Percentiles rank a stretch among this genome's conserved stretches.
Evolutionary conservation across 2,888 invertebrate species (phyloP).

Genomic region (Phytoseiulus persimilis): DNA sequence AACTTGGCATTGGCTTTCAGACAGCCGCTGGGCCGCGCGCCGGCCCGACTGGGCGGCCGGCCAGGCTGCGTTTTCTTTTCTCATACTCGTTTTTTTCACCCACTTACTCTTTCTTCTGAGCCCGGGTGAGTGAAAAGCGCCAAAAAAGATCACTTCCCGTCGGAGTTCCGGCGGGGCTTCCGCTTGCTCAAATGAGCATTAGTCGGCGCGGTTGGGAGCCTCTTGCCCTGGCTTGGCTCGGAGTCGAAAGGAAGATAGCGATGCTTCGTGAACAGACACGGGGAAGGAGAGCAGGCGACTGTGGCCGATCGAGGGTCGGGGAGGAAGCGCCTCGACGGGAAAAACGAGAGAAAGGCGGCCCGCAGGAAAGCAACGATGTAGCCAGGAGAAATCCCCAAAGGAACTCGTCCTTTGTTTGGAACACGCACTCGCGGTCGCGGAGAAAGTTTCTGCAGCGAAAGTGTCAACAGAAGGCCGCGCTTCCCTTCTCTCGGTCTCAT

Average conservation of each 20-base stretch:
- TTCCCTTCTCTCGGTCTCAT: neutral
- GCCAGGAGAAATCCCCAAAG: neutral
- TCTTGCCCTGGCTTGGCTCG: neutral
- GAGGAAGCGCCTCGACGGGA: neutral
- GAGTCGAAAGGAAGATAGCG: neutral
- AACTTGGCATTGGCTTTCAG: neutral
- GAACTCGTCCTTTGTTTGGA: neutral
- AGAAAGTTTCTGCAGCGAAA: neutral
- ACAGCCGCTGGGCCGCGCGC: neutral
- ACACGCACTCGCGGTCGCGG: neutral
- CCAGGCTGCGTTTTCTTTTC: neutral
- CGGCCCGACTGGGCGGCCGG: neutral
- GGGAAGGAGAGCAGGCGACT: neutral
- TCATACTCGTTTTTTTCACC: neutral
- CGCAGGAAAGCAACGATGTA: neutral
- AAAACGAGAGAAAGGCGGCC: neutral
- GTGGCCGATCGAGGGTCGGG: neutral
- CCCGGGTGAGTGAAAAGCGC: neutral
- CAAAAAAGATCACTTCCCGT: slow-evolving; percentile 38
- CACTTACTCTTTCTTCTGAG: neutral
- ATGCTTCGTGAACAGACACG: neutral
- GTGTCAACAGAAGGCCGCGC: neutral
- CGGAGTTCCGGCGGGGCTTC: slow-evolving; percentile 36
- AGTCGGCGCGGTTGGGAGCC: neutral
- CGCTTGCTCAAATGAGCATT: slow-evolving; percentile 37